Base-by-base conservation (phyloP, 1,140 invertebrate species). In the Conus ventricosus region DNA sequence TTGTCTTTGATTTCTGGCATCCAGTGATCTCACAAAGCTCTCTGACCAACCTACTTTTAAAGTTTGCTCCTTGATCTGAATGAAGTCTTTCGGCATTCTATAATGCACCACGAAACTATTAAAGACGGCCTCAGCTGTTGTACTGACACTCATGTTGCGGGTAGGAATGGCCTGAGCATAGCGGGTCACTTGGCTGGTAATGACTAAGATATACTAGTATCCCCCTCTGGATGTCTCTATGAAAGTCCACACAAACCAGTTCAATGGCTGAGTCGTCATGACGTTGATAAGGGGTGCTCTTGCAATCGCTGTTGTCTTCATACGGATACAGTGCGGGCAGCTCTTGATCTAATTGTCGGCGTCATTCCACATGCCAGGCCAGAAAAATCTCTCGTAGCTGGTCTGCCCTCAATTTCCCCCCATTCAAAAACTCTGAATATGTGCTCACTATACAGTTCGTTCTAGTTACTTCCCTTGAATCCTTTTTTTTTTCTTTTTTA, bases 161-260 rank as follows among this genome's bases (percentile, higher is more conserved):
- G 95, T 92, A 10, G 94, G 90, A 57, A 93, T 92, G 13, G 92
- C 93, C 87, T 94, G 93, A 6, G 93, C 90, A 91, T 90, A 96
- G 86, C 94, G 95, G 8, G 92, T 95, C 88, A 96, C 96, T 88
- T 91, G 84, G 87, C 95, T 94, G 63, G 93, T 92, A 51, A 95
- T 88, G 1, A 94, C 94, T n/a, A 95, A 81, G 8, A 95, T 91
- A 89, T 94, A 25, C 54, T 89, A 67, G 25, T 83, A 53, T 13
- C 89, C 89, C 23, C 86, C 84, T 82, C 83, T 80, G 15, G 71
- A 88, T 55, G 27, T 8, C 88, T 88, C 85, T 27, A 91, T 88
- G 51, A 55, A 85, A 88, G 75, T 90, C 88, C 67, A 89, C 81
- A 60, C 89, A 90, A n/a, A 91, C 86, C 27, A 90, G 67, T 91